Conservation (phyloP, 1,140 invertebrate species). For the Coenobita brevimanus region DNA sequence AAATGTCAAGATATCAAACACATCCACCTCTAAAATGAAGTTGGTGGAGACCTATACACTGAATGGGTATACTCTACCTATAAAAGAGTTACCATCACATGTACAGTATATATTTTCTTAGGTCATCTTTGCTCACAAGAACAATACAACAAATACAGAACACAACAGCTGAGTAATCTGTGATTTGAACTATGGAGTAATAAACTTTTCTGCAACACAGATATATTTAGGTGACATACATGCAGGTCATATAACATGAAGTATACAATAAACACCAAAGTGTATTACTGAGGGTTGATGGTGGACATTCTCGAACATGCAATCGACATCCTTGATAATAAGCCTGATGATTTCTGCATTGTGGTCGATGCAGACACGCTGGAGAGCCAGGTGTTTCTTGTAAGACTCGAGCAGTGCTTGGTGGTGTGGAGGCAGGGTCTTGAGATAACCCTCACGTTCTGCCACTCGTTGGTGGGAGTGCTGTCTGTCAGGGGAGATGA, state of each 20-base stretch:
- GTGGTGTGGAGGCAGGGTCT: slow-evolving; percentile 83
- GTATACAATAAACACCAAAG: not conserved
- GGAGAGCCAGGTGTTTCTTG: slow-evolving; percentile 81
- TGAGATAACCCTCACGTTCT: slow-evolving; percentile 84
- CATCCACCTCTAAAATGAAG: no score
- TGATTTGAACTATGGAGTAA: no score
- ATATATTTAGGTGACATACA: no score
- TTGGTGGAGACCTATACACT: no score
- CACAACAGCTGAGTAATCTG: no score
- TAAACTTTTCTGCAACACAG: no score
- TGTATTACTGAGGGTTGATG: slow-evolving; percentile 70
- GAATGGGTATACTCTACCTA: no score
- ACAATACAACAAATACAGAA: no score
- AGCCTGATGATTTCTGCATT: slow-evolving; percentile 89
- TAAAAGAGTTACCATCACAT: no score
- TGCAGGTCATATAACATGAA: not conserved
- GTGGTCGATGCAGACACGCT: slow-evolving; percentile 86
- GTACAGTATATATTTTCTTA: no score
- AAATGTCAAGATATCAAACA: no score
- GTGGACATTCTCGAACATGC: slow-evolving; percentile 87
- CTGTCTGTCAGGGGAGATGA: slow-evolving; percentile 71
- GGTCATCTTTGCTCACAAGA: no score
- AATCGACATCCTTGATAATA: slow-evolving; percentile 86
- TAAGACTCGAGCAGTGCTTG: slow-evolving; percentile 85
- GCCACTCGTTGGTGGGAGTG: slow-evolving; percentile 74